Conservation (phyloP, 1,140 invertebrate species). For the Diorhabda elongata region DNA sequence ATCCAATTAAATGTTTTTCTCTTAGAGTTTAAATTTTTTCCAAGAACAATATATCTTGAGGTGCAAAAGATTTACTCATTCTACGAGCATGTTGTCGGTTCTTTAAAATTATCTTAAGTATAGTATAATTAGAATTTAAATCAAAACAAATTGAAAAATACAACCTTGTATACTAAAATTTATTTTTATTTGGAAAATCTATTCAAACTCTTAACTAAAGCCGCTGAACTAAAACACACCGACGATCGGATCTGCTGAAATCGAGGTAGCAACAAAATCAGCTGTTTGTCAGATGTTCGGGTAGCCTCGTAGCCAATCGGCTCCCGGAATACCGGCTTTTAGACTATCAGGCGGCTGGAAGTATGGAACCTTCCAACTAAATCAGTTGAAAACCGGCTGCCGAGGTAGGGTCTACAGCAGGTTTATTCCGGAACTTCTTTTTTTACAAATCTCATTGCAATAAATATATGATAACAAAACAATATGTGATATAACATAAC, state of each 20-base stretch:
- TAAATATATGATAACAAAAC: constrained; percentile 6
- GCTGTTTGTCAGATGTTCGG: constrained; percentile 22
- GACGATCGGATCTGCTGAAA: constrained; percentile 6
- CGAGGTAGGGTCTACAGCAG: background rate
- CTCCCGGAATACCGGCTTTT: constrained; percentile 18
- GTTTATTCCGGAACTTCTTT: background rate
- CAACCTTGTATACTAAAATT: too few species aligned
- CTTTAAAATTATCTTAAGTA: too few species aligned
- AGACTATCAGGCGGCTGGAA: constrained; percentile 18
- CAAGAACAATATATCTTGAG: too few species aligned
- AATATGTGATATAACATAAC: background rate
- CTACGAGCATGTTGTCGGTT: too few species aligned
- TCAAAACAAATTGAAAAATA: too few species aligned
- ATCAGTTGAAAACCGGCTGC: constrained; percentile 16
- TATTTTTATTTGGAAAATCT: too few species aligned
- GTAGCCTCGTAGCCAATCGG: constrained; percentile 14
- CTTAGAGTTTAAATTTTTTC: too few species aligned
- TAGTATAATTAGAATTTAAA: too few species aligned
- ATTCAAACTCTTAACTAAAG: too few species aligned
- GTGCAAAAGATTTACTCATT: too few species aligned
- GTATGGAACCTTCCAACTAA: background rate
- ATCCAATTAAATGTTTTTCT: too few species aligned
- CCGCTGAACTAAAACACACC: background rate
- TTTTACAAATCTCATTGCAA: constrained; percentile 8
- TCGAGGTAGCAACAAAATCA: constrained; percentile 23